phyloP scores from a whole-genome alignment of 2,888 invertebrate genomes.

The Pyrrhia umbra region DNA sequence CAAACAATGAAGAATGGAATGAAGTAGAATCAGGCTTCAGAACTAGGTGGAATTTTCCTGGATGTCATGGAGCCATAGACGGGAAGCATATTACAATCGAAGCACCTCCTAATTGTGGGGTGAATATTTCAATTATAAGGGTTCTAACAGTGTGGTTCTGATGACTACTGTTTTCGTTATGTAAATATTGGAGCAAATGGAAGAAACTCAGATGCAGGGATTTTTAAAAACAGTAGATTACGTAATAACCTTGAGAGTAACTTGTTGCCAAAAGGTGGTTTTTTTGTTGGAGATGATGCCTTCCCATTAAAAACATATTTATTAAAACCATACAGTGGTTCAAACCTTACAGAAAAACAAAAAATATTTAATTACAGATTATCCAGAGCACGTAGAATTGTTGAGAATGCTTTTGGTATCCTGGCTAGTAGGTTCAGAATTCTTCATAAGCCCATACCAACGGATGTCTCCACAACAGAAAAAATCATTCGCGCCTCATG shows the following conservation, averaged over 20 bases:
- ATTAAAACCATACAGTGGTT: constrained; percentile 4
- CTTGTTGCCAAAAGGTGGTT: not conserved
- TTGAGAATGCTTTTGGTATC: constrained; percentile 59
- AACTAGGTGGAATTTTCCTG: constrained; percentile 24
- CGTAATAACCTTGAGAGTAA: not conserved
- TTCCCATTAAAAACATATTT: constrained; percentile 4
- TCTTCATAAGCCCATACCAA: constrained; percentile 44
- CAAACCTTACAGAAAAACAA: no score
- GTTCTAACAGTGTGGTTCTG: constrained; percentile 27
- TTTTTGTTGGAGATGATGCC: constrained; percentile 13
- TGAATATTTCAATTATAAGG: constrained; percentile 36
- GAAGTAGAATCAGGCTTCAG: constrained; percentile 6
- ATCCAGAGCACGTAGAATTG: constrained; percentile 54
- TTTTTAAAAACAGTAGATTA: constrained; percentile 22
- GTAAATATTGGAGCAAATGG: constrained; percentile 31
- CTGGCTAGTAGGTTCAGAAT: constrained; percentile 50
- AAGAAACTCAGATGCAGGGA: constrained; percentile 32
- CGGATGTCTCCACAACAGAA: constrained; percentile 26
- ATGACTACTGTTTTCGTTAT: constrained; percentile 29
- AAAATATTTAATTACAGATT: constrained; percentile 58
- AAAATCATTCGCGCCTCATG: constrained; percentile 46
- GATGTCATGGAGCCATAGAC: constrained; percentile 33
- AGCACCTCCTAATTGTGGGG: constrained; percentile 35
- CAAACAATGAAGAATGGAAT: constrained; percentile 7
- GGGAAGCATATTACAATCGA: constrained; percentile 42